A percentile compares a stretch with the other conserved stretches of the same genome.
Evolutionary conservation across 2,113 vertebrate genomes (phyloP).

Genomic region (Eurystomus gularis): DNA sequence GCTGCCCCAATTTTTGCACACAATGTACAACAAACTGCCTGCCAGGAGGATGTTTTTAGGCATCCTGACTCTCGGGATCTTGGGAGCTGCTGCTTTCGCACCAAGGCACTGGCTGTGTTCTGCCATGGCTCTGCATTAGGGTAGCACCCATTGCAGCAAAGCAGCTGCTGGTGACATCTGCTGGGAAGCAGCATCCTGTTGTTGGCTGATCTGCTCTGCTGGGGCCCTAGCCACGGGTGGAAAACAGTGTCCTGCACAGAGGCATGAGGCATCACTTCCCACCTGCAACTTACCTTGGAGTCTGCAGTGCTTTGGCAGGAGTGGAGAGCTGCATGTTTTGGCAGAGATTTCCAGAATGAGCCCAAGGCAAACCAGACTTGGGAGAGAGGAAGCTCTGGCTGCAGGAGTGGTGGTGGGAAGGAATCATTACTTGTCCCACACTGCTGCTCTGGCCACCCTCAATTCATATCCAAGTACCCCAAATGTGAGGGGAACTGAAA

Average conservation of each 20-base stretch:
- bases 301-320: background rate
- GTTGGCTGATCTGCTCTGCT: background rate
- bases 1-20: background rate
- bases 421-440: background rate
- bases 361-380: background rate
- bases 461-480: background rate
- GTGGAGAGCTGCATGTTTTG: background rate
- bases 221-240: rapidly evolving
- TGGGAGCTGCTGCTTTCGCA: background rate
- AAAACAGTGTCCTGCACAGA: rapidly evolving
- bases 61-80: rapidly evolving
- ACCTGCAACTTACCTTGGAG: background rate
- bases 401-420: background rate
- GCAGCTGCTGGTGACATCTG: background rate
- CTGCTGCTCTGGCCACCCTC: background rate
- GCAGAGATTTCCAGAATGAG: background rate
- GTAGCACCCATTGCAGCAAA: background rate
- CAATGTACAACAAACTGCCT: background rate
- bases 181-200: background rate
- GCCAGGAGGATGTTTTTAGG: background rate
- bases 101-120: background rate
- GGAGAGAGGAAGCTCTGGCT: background rate
- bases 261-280: rapidly evolving
- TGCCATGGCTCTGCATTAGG: background rate
- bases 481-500: background rate